phyloP scores from a whole-genome alignment of 1,140 invertebrate species.

The Eulimnadia texana region DNA sequence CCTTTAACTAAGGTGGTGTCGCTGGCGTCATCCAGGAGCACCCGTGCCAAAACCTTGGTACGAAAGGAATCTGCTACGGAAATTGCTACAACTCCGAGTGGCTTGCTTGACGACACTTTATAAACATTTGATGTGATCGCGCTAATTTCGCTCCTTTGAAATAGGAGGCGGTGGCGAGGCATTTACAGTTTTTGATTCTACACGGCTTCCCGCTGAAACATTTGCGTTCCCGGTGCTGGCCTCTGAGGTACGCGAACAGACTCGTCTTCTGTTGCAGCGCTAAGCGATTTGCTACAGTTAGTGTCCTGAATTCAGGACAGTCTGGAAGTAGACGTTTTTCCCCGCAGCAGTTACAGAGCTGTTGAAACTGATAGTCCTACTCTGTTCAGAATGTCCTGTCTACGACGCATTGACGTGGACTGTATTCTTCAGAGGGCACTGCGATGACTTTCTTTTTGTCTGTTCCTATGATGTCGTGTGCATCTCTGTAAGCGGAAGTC shows the following conservation, averaged over 20 bases:
- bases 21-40: not conserved
- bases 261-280: not conserved
- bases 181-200: not conserved
- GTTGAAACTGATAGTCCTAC: too few species aligned
- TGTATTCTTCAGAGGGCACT: too few species aligned
- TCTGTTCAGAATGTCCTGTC: too few species aligned
- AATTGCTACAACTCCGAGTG: too few species aligned
- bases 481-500: not conserved
- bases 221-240: not conserved
- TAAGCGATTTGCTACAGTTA: not conserved
- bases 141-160: too few species aligned
- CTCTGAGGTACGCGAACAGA: not conserved
- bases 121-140: too few species aligned
- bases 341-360: conserved; percentile 1
- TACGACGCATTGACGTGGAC: too few species aligned
- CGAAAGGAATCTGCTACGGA: too few species aligned
- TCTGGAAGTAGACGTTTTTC: not conserved
- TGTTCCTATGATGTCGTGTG: conserved; percentile 2
- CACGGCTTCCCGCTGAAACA: not conserved
- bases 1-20: not conserved
- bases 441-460: not conserved
- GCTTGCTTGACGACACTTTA: too few species aligned
- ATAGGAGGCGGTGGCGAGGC: not conserved
- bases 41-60: not conserved
- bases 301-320: not conserved